Base-by-base conservation (phyloP, 2,888 invertebrate species). In the Lochmaea crataegi region DNA sequence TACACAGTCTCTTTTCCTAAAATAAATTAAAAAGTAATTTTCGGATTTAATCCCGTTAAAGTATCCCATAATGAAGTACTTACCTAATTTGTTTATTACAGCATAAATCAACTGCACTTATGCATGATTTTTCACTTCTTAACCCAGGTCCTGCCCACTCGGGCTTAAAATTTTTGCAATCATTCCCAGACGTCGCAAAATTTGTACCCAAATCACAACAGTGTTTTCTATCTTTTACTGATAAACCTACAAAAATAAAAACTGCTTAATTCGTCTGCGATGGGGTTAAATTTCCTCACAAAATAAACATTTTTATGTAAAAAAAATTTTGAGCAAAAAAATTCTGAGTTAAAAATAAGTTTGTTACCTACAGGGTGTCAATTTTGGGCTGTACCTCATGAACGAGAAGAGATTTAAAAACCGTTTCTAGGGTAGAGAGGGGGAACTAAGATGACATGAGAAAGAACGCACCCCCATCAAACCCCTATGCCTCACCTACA, bases 61-160 rank as follows among this genome's bases (percentile, higher is more conserved):
- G 14, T 12, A 45, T 45, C 12, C 16, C 2, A 10, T 53, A 16
- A 53, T 18, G 18, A 53, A 53, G 53, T 65, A 75, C 74, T 75
- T 83, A 88, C 88, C 90, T 87, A 68, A 88, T 82, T 77, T 88
- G 88, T 16, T 87, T 87, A 38, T 89, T 88, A 83, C 93, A 93
- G 81, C 93, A 93, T 45, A 92, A 90, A 70, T 90, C 89, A 32
- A 91, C 88, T 0, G 91, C 88, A n/a, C 90, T 90, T 56, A 91
- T 83, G 78, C 93, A 93, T 1, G 90, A 83, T 2, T 88, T 88
- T 79, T 92, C 91, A 82, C 91, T 90, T 53, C 89, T 87, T 7
- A 87, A 84, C 0, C 89, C 85, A 65, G 92, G 88, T 16, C 88
- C 90, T 1, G 87, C 82, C 56, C 91, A 88, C 1, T 91, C 84